Evolutionary conservation across 2,797 vertebrate species (phyloP).

Genomic region (Sphenopsis melanotis): DNA sequence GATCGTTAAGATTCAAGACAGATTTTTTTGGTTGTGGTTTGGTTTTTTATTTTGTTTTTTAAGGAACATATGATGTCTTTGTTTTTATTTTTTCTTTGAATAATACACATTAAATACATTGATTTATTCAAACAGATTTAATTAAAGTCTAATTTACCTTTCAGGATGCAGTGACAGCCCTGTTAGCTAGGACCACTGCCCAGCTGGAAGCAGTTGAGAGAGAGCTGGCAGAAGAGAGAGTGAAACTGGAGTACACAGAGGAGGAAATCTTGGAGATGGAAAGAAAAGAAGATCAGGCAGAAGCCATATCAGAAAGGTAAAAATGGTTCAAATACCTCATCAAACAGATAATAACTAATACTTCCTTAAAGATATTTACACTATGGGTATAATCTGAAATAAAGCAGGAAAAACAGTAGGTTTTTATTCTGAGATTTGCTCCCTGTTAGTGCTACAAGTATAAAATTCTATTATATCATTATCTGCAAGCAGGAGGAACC

Average conservation of each 20-base stretch:
- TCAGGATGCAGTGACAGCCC: constrained; percentile 80
- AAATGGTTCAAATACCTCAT: not conserved
- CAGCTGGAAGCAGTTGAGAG: constrained; percentile 84
- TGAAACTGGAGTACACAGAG: constrained; percentile 78
- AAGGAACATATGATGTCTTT: not conserved
- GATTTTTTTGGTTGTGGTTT: not conserved
- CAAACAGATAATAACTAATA: not conserved
- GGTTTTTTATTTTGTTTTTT: not conserved
- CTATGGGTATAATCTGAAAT: not conserved
- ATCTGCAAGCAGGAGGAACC: not conserved
- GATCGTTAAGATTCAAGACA: not conserved
- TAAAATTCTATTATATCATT: not conserved
- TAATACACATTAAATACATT: not conserved
- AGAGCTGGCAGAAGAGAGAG: constrained; percentile 80
- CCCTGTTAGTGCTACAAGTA: not conserved
- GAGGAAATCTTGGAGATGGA: constrained; percentile 82
- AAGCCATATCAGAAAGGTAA: constrained; percentile 87
- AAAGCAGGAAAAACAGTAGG: not conserved
- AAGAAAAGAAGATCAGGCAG: constrained; percentile 84
- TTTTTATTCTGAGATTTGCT: not conserved
- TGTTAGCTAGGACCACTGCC: constrained; percentile 79
- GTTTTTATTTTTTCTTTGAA: not conserved
- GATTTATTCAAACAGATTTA: not conserved
- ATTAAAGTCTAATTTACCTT: not conserved
- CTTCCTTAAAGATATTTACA: not conserved